Evolutionary conservation across 2,888 invertebrate genomes (phyloP).

Genomic region (Caenorhabditis sp.): DNA sequence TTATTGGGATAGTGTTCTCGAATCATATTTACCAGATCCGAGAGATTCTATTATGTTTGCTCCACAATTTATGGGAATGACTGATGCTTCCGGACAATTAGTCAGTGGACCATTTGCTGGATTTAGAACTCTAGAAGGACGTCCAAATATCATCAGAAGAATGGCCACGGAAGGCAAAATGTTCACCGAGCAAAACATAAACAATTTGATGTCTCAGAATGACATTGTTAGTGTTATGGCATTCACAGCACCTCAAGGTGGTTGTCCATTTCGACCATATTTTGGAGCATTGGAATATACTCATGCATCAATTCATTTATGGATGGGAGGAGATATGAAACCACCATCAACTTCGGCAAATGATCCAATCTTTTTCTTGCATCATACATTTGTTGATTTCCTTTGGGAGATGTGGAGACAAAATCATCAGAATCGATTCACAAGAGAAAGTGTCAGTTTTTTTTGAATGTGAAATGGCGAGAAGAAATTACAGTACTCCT

Average conservation of each 20-base stretch:
- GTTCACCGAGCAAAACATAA: slow-evolving; percentile 63
- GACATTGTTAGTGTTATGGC: slow-evolving; percentile 66
- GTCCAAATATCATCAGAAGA: slow-evolving; percentile 55
- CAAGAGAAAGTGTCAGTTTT: slow-evolving; percentile 58
- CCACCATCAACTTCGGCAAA: slow-evolving; percentile 63
- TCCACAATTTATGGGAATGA: slow-evolving; percentile 57
- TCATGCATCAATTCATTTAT: slow-evolving; percentile 67
- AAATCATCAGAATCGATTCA: slow-evolving; percentile 60
- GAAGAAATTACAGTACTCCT: too few relatives aligned
- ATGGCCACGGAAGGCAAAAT: slow-evolving; percentile 60
- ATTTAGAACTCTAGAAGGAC: slow-evolving; percentile 65
- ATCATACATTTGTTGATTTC: slow-evolving; percentile 68
- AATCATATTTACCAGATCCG: slow-evolving; percentile 63
- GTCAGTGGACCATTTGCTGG: slow-evolving; percentile 61
- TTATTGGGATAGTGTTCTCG: slow-evolving; percentile 71
- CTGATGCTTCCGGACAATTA: slow-evolving; percentile 55
- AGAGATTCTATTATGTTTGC: slow-evolving; percentile 66
- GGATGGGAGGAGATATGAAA: slow-evolving; percentile 70
- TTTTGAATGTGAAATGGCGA: too few relatives aligned
- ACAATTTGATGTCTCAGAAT: slow-evolving; percentile 62
- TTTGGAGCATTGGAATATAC: slow-evolving; percentile 69
- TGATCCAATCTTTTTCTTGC: slow-evolving; percentile 65
- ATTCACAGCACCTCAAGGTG: slow-evolving; percentile 64
- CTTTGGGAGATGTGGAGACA: slow-evolving; percentile 69
- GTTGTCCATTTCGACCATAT: slow-evolving; percentile 68